Evolutionary conservation across 2,113 vertebrate genomes (phyloP).

Genomic region (Pungitius pungitius): DNA sequence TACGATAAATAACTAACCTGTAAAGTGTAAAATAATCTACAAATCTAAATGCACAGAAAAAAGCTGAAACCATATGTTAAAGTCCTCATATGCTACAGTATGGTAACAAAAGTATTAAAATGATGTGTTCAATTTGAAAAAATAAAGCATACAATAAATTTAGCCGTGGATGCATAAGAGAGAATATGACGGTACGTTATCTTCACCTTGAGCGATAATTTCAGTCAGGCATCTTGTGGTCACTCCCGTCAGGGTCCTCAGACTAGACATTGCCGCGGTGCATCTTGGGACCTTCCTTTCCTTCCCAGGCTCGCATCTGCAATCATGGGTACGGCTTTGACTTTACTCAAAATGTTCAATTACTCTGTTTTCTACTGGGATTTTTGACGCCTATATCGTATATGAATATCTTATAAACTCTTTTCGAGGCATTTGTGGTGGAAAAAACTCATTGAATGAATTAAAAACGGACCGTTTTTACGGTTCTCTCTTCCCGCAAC

Average conservation of each 20-base stretch:
- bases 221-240: conserved; percentile 56
- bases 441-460: accelerated
- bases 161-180: neutral
- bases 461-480: neutral
- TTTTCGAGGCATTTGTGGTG: neutral
- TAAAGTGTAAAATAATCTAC: neutral
- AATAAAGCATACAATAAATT: neutral
- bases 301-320: conserved; percentile 74
- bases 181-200: neutral
- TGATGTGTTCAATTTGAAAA: neutral
- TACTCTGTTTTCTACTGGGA: accelerated
- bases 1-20: neutral
- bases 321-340: conserved; percentile 80
- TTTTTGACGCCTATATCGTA: accelerated
- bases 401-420: neutral
- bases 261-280: conserved; percentile 73
- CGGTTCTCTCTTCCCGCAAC: conserved; percentile 49
- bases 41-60: neutral
- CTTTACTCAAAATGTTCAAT: neutral
- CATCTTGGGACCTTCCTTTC: conserved; percentile 81
- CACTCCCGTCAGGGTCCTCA: conserved; percentile 50
- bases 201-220: conserved; percentile 18
- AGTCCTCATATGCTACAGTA: neutral
- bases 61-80: neutral
- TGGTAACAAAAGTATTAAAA: no score